These are phyloP conservation scores for Micrasema minimum DNA, from an alignment of 1,140 invertebrate genomes.

Conservation along the genomic window DNA sequence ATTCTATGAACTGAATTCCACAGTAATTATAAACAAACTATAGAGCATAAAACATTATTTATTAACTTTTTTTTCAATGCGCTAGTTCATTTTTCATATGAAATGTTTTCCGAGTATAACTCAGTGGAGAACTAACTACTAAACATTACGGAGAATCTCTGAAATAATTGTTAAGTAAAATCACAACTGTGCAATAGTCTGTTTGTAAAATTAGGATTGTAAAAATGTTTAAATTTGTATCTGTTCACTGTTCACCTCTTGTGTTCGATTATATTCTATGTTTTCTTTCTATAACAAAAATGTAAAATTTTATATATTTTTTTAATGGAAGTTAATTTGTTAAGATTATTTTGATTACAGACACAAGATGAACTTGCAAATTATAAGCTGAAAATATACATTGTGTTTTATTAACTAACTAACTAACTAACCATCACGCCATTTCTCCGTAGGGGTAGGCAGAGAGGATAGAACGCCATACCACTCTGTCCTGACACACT, in stretches of 20 bases:
- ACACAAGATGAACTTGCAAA: constrained; percentile 46
- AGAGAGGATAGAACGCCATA: no score
- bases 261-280: constrained; percentile 51
- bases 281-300: constrained; percentile 47
- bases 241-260: constrained; percentile 50
- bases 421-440: no score
- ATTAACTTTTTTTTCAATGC: constrained; percentile 4
- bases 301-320: constrained; percentile 47
- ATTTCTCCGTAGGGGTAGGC: no score
- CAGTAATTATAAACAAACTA: constrained; percentile 7
- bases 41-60: constrained; percentile 9
- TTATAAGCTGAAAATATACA: constrained; percentile 49
- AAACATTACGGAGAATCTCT: no score
- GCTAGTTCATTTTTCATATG: no score
- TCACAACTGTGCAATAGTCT: constrained; percentile 35
- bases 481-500: no score
- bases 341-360: constrained; percentile 48
- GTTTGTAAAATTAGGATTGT: constrained; percentile 23
- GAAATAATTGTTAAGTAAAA: constrained; percentile 9
- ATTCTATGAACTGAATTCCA: no score
- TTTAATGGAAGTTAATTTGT: constrained; percentile 50
- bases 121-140: no score
- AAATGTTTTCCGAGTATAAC: no score
- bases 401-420: constrained; percentile 46
- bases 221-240: constrained; percentile 18